Base-by-base conservation (phyloP, 1,140 invertebrate genomes). In the Drosophila rufa region DNA sequence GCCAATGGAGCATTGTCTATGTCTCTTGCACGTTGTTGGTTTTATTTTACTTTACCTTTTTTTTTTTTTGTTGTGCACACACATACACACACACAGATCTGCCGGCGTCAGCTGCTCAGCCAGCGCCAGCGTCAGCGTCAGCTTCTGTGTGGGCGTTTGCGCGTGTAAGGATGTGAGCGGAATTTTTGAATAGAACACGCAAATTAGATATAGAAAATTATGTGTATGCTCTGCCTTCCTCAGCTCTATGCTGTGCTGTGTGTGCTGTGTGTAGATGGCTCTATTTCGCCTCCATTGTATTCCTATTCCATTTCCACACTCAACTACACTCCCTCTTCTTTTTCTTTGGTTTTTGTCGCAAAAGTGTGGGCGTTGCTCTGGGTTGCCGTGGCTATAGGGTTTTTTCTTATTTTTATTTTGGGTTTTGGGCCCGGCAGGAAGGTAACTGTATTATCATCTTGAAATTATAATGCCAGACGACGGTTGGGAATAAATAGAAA, bases 131-230 rank as follows among this genome's bases (percentile, higher is more conserved):
- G 27, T 12, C 42, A 14, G 40, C 53, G 40, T 19, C 68, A 15
- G 50, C 75, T 58, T 64, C 50, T 68, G 75, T 79, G 83, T 87
- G 76, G 83, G 83, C 83, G 83, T 87, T 79, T 89, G 83, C 84
- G 82, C 82, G 82, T 86, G 82, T 77, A 87, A 89, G 83, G 84
- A 89, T 87, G 83, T 87, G 83, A 87, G 67, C 84, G 67, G 84
- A 87, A 89, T 87, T 87, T 87, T 87, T 80, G 84, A 87, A 77
- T 65, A 89, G 83, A 66, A 66, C 67, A 87, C 83, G 80, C 78
- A 86, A 89, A 86, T 83, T 89, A 77, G 71, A 89, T 86, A 89
- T 82, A 80, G 67, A 82, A 82, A 86, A 67, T 82, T 85, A 79
- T 85, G 74, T 82, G 58, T 78, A 64, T 74, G 68, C 67, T 47